phyloP scores from a whole-genome alignment of 1,140 invertebrate species.

The Bombus sylvicola region DNA sequence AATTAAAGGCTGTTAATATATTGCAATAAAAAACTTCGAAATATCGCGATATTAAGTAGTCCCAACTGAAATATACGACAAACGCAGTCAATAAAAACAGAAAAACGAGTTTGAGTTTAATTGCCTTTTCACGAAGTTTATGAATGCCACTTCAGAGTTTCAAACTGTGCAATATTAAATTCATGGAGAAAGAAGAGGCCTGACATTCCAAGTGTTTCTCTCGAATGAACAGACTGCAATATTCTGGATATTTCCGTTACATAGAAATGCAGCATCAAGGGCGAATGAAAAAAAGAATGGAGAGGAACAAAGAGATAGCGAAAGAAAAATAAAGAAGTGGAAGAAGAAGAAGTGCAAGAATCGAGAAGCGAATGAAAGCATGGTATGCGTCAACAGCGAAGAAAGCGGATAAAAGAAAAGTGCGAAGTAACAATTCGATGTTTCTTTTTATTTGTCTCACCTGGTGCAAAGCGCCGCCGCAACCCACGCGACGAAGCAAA shows the following conservation, averaged over 20 bases:
- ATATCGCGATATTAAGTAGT: too few species aligned
- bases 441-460: constrained; percentile 81
- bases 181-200: background rate
- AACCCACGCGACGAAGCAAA: constrained; percentile 93
- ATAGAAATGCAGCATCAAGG: background rate
- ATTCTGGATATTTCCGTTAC: constrained; percentile 5
- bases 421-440: background rate
- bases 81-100: background rate
- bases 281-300: background rate
- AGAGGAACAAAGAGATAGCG: background rate
- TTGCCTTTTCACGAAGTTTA: too few species aligned
- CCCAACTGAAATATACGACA: too few species aligned
- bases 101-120: background rate
- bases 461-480: constrained; percentile 92
- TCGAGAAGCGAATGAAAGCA: background rate
- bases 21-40: too few species aligned
- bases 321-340: background rate
- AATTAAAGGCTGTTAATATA: too few species aligned
- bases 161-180: background rate
- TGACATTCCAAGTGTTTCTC: too few species aligned
- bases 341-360: background rate
- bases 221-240: too few species aligned
- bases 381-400: constrained; percentile 7
- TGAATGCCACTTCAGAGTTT: too few species aligned
- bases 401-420: constrained; percentile 5